Evolutionary conservation across 2,113 vertebrate genomes (phyloP), one percentile per base, ranked within the genome.

Genomic region (Nycticebus coucang): DNA sequence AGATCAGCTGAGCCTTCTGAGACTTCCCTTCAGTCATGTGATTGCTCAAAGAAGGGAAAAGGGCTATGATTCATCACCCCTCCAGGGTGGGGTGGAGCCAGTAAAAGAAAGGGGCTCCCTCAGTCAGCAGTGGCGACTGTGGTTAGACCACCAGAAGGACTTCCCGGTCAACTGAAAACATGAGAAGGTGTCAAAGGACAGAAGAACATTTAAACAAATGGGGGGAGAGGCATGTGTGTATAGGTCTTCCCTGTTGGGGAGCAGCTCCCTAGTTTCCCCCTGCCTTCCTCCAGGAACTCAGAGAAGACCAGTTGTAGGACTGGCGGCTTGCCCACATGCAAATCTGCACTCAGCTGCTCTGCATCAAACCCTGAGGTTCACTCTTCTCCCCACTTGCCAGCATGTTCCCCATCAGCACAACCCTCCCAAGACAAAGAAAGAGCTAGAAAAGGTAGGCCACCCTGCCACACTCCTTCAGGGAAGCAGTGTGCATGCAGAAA

Each of bases 1-100:
- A 72, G 68, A 95, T 95, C 97, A 96, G 96, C 97, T 96, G 97
- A 96, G 87, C 66, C 57, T 60, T 64, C 26, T 62, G 41, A 91
- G 72, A 26, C 60, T 85, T 96, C 94, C 94, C 62, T 71, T 9
- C 24, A 79, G 85, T 95, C 97, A 97, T 88, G 95, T 95, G 97
- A 96, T 24, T 14, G 53, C 74, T 53, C 77, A 11, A 72, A 89
- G 30, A 92, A 30, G 28, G 84, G 62, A 26, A 11, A 37, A 7
- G 62, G 28, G 21, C 1, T n/a, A 41, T 96, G 97, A 97, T 77
- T 97, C 96, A 97, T 90, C 85, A 64, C 45, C 35, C 79, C 94
- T 79, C 21, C 33, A 1, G 24, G 50, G 62, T 50, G 45, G 28
- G 41, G 92, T 26, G 64, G 66, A 35, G 80, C 50, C 33, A 35